Percentiles rank a stretch among this genome's conserved stretches.
Conservation (phyloP, 2,888 invertebrate genomes). For the Teleiodes luculella region DNA sequence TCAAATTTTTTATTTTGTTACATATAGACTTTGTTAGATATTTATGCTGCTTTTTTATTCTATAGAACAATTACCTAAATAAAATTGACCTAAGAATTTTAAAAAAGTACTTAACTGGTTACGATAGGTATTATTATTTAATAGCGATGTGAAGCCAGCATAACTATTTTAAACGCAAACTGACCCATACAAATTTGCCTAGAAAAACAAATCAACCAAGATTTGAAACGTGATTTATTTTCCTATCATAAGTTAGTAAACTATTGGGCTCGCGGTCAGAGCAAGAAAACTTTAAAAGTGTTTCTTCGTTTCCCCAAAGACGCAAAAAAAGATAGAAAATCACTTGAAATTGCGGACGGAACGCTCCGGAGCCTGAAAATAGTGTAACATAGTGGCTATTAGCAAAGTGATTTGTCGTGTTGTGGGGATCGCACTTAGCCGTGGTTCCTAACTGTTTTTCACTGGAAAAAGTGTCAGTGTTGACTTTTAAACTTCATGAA, state of each 20-base stretch:
- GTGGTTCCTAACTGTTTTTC: conserved; percentile 51
- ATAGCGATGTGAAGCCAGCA: too few species aligned
- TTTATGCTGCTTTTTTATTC: too few species aligned
- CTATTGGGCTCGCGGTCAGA: not conserved
- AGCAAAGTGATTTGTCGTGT: conserved; percentile 72
- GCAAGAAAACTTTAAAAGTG: conserved; percentile 19
- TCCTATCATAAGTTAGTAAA: not conserved
- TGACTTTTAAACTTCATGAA: conserved; percentile 44
- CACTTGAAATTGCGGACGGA: conserved; percentile 30
- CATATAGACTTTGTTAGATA: too few species aligned
- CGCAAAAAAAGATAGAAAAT: conserved; percentile 29
- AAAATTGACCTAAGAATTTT: too few species aligned
- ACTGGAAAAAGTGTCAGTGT: conserved; percentile 36
- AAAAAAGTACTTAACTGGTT: too few species aligned
- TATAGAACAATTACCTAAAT: too few species aligned
- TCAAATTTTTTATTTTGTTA: too few species aligned
- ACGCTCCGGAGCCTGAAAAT: conserved; percentile 40
- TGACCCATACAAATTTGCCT: too few species aligned
- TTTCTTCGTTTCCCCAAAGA: conserved; percentile 26
- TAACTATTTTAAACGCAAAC: too few species aligned
- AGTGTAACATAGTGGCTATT: conserved; percentile 37
- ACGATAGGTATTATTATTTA: too few species aligned
- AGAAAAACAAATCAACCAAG: not conserved
- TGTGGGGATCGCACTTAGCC: conserved; percentile 60
- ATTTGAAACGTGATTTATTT: not conserved